Percentiles rank a stretch among this genome's conserved stretches.
phyloP scores from a whole-genome alignment of 2,888 invertebrate species.

The Melieria picta region DNA sequence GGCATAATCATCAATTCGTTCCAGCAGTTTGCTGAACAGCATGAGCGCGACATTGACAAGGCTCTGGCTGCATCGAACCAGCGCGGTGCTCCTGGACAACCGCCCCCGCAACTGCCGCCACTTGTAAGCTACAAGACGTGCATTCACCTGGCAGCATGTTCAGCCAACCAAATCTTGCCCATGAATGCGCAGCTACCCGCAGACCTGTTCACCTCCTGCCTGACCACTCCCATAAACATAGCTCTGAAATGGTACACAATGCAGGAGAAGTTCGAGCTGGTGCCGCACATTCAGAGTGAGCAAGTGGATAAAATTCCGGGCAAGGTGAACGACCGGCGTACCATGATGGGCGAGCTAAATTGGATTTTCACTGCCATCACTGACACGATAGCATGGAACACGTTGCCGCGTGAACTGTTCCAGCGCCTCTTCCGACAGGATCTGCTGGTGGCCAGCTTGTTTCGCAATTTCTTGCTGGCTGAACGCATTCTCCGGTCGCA shows the following conservation, averaged over 20 bases:
- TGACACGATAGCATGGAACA: conserved; percentile 99
- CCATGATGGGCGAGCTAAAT: conserved; percentile 98
- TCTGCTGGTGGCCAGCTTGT: conserved; percentile 96
- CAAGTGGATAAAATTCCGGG: conserved; percentile 97
- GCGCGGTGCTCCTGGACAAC: conserved; percentile 37
- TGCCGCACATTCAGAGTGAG: conserved; percentile 84
- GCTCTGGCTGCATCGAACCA: conserved; percentile 35
- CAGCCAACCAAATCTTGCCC: conserved; percentile 91
- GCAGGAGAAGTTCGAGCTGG: conserved; percentile 80
- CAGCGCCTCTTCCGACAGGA: conserved; percentile 98
- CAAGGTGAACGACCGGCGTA: conserved; percentile 90
- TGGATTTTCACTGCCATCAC: conserved; percentile 99
- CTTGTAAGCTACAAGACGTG: conserved; percentile 81
- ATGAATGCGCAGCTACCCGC: conserved; percentile 98
- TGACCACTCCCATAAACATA: conserved; percentile 98
- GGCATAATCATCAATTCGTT: conserved; percentile 95
- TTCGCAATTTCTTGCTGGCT: conserved; percentile 95
- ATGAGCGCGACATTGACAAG: conserved; percentile 81
- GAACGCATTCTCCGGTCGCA: conserved; percentile 95
- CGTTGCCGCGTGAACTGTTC: conserved; percentile 92
- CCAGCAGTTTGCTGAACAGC: conserved; percentile 89
- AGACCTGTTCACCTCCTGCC: conserved; percentile 96
- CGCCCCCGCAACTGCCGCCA: conserved; percentile 53
- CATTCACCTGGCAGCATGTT: conserved; percentile 96
- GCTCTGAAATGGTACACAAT: conserved; percentile 94